Base-by-base conservation (phyloP, 2,113 vertebrate species). In the Scartelaos histophorus region DNA sequence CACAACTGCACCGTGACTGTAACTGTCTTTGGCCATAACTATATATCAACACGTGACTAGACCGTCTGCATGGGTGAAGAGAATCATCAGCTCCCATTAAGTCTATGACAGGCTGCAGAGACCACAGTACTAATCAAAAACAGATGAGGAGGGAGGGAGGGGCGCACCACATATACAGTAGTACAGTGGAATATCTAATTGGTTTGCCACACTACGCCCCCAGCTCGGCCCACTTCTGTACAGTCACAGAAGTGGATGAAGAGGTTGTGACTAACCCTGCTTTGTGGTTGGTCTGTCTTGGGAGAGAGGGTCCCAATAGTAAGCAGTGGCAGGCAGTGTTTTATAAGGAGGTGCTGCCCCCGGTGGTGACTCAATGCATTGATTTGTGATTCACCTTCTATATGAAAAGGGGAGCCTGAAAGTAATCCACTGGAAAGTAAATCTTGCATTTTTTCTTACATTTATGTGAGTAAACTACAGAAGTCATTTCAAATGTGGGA, bases 331-430 rank as follows among this genome's bases (percentile, higher is more conserved):
- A 29, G 9, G 5, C 11, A 53, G 68, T 56, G 67, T 38, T 43
- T 76, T 67, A 57, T 84, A 66, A 54, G 71, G 54, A 82, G 47
- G 72, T 77, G 79, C 88, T 90, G 82, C 85, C 74, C 73, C 81
- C 22, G 83, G 61, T 90, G 91, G 91, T 71, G 46, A 71, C 15
- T 71, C 74, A 19, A 71, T 29, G 43, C 16, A 53, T 49, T 15
- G 25, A 2, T 10, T 38, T 67, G 24, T 64, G 17, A 35, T 38
- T 5, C 10, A 22, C 21, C 25, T 60, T 15, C 49, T 19, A 19
- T 17, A 16, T 9, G 54, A 11, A 21, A 11, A n/a, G 11, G 2
- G 29, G 29, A 29, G 13, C 17, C 25, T 29, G 13, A 61, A 61
- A 64, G 43, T 19, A 34, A 62, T 17, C 29, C n/a, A n/a, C n/a